Evolutionary conservation across 2,888 invertebrate genomes (phyloP).

Genomic region (Odontocerum albicorne): DNA sequence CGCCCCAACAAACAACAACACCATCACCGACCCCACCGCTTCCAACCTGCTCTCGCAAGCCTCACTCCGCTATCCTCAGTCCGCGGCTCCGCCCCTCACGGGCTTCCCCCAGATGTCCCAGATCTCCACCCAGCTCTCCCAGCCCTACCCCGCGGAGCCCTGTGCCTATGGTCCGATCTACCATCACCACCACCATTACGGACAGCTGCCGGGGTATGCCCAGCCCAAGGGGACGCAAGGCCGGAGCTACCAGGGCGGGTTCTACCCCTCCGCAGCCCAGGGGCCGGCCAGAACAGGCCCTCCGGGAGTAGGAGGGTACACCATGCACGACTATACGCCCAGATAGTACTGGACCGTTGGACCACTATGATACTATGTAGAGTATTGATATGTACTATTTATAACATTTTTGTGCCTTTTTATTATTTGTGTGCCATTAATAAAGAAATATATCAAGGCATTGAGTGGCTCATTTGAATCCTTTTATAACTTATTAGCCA

Average conservation of each 20-base stretch:
- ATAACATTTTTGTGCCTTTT: too few species aligned
- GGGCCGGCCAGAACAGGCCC: neutral
- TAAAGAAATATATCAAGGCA: too few species aligned
- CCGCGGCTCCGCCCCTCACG: constrained; percentile 1
- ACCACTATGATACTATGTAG: too few species aligned
- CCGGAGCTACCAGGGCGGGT: constrained; percentile 8
- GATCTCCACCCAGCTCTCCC: constrained; percentile 41
- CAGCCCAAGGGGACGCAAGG: constrained; percentile 9
- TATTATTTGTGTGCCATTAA: neutral
- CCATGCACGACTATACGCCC: constrained; percentile 30
- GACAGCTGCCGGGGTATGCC: constrained; percentile 20
- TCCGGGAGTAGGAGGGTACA: constrained; percentile 2
- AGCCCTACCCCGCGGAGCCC: constrained; percentile 66
- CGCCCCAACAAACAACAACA: constrained; percentile 41
- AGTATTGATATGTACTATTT: too few species aligned
- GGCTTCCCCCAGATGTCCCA: constrained; percentile 4
- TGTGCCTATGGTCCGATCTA: constrained; percentile 67
- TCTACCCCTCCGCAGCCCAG: constrained; percentile 12
- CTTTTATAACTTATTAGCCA: too few species aligned
- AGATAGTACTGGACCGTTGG: too few species aligned
- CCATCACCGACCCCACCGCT: neutral
- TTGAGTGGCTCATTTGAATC: too few species aligned
- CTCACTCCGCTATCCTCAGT: constrained; percentile 13
- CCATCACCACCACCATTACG: constrained; percentile 52
- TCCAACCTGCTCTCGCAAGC: constrained; percentile 39